phyloP scores from a whole-genome alignment of 2,113 vertebrate genomes.

The Dasypus novemcinctus region DNA sequence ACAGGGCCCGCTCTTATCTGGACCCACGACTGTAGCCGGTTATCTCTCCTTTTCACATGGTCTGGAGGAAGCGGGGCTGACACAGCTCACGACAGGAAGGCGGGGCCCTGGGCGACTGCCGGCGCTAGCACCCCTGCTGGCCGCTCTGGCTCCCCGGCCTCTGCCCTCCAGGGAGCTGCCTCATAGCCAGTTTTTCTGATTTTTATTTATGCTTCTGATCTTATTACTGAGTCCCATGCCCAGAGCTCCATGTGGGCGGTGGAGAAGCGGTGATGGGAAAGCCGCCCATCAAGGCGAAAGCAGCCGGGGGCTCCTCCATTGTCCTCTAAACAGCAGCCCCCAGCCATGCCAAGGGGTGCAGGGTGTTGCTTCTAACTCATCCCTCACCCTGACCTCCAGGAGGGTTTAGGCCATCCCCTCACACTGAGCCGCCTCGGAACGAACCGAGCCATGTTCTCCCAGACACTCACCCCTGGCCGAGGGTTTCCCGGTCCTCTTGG shows the following conservation, averaged over 20 bases:
- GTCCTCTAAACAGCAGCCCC: background rate
- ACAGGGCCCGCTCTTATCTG: background rate
- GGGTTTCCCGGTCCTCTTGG: background rate
- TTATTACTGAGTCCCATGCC: background rate
- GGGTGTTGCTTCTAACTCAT: background rate
- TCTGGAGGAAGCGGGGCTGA: constrained; percentile 50
- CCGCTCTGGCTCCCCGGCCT: background rate
- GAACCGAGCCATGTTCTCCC: background rate
- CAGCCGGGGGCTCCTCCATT: too few relatives aligned
- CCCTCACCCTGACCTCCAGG: background rate
- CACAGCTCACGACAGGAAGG: constrained; percentile 42
- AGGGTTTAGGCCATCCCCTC: background rate
- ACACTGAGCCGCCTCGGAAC: background rate
- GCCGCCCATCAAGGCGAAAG: too few relatives aligned
- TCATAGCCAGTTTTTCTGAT: background rate
- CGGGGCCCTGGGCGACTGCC: background rate
- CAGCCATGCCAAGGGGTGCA: rapidly evolving
- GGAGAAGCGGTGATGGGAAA: too few relatives aligned
- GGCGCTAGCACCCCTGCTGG: background rate
- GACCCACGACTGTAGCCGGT: background rate
- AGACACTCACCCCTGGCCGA: too few relatives aligned
- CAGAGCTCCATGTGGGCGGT: too few relatives aligned
- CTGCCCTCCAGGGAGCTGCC: background rate
- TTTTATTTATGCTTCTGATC: background rate
- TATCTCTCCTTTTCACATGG: constrained; percentile 63